A percentile compares a stretch with the other conserved stretches of the same genome.
Evolutionary conservation across 2,113 vertebrate species (phyloP).

Genomic region (Condylura cristata): DNA sequence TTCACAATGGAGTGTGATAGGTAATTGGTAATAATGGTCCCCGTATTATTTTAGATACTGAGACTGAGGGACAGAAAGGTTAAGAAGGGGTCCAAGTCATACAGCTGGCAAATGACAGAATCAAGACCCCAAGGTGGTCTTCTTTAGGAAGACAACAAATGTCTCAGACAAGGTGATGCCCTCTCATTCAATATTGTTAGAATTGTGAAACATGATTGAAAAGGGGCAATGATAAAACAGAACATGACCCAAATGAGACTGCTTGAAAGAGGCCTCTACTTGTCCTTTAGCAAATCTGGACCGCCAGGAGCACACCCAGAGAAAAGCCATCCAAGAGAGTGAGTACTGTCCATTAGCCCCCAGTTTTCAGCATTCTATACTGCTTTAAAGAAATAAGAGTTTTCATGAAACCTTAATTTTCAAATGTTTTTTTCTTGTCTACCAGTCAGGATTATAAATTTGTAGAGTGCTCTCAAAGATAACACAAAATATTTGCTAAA

Average conservation of each 20-base stretch:
- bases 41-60: not conserved
- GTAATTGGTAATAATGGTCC: not conserved
- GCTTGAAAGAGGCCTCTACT: too few species aligned
- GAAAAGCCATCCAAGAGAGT: not conserved
- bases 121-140: not conserved
- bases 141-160: not conserved
- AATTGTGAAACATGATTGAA: not conserved
- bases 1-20: not conserved
- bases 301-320: too few species aligned
- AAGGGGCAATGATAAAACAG: not conserved
- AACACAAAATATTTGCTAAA: slow-evolving; percentile 15
- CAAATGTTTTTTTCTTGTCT: not conserved
- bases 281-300: too few species aligned
- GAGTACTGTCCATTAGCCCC: not conserved
- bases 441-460: not conserved
- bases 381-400: not conserved
- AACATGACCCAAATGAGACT: too few species aligned
- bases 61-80: not conserved
- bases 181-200: not conserved
- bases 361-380: not conserved
- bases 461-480: not conserved
- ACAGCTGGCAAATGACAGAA: not conserved
- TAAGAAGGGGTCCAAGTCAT: not conserved
- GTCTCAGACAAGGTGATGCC: not conserved
- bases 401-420: not conserved